Conservation (phyloP, 2,888 invertebrate species). For the Cataglyphis altisquamis region DNA sequence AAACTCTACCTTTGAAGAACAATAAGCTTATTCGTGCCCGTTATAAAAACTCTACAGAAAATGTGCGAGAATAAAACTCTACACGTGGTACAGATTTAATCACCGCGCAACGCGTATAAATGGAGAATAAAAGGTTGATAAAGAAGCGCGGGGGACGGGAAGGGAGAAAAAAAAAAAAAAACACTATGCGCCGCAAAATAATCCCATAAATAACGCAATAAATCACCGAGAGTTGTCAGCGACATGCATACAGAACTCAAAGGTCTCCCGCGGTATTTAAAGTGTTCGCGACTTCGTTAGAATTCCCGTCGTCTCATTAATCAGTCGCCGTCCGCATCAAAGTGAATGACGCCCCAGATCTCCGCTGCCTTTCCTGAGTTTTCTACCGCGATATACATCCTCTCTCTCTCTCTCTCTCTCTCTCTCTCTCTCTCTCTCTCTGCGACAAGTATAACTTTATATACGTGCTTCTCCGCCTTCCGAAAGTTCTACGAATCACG, state of each 20-base stretch:
- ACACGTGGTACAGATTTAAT: conserved; percentile 8
- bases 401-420: no score
- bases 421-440: no score
- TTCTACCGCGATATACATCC: conserved; percentile 18
- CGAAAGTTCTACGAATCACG: conserved; percentile 5
- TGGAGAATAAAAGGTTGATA: neutral
- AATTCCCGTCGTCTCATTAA: conserved; percentile 60
- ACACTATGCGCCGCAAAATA: conserved; percentile 17
- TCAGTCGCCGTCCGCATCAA: conserved; percentile 45
- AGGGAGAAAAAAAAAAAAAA: conserved; percentile 2
- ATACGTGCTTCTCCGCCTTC: neutral
- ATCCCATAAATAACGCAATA: conserved; percentile 50
- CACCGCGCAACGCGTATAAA: neutral
- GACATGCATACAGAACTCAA: conserved; percentile 36
- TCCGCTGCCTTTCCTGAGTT: conserved; percentile 5
- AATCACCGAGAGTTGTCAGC: conserved; percentile 40
- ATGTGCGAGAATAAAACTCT: conserved; percentile 10
- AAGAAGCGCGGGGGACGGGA: neutral
- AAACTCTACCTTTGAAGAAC: neutral
- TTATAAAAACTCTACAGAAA: conserved; percentile 6
- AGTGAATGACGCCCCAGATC: conserved; percentile 44
- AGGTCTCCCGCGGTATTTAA: conserved; percentile 24
- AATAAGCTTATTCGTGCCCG: neutral
- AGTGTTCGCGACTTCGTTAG: conserved; percentile 47
- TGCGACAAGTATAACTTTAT: conserved; percentile 17